Base-by-base conservation (phyloP, 1,140 invertebrate genomes). In the Centruroides sculpturatus region DNA sequence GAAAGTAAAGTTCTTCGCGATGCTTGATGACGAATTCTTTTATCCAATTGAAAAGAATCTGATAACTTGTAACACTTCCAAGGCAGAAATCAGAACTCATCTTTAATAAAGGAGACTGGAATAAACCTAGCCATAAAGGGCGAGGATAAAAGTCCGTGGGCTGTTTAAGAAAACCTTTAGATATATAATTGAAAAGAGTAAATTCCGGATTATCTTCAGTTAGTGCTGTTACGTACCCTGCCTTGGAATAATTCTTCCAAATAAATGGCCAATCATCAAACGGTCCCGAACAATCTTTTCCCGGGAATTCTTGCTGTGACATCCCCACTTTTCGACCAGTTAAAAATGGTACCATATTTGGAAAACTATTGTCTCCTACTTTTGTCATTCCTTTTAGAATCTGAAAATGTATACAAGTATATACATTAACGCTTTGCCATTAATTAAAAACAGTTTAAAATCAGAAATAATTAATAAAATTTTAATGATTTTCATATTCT, bases 351-450 rank as follows among this genome's bases (percentile, higher is more conserved):
- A 73, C 59, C 12, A 78, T 60, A 66, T 77, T 78, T 0, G 75
- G 75, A 56, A 71, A 73, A 5, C 76, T 77, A 59, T 77, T 78
- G 55, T 76, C 73, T 11, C 69, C 76, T 4, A 76, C 67, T 68
- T 77, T 77, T 47, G 65, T 70, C 59, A 71, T 71, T 1, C 76
- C 76, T 5, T 67, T 57, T 48, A 94, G 71, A 8, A 91, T 77
- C 41, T 41, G 41, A 8, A 41, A 41, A 41, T 23, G 23, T 23
- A 23, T 23, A 23, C 23, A 23, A 23, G 23, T 1, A 23, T 23
- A 23, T 23, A 23, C 23, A 2, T 23, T 23, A 23, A 23, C 2
- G 23, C 23, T 23, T 23, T 23, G 23, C 23, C 23, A 23, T 23
- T 23, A 23, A 23, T 23, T 23, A 23, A 23, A 23, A 23, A 23